Evolutionary conservation across 2,888 invertebrate species (phyloP), one percentile per base, ranked within the genome.

Genomic region (Cheilosia vernalis): DNA sequence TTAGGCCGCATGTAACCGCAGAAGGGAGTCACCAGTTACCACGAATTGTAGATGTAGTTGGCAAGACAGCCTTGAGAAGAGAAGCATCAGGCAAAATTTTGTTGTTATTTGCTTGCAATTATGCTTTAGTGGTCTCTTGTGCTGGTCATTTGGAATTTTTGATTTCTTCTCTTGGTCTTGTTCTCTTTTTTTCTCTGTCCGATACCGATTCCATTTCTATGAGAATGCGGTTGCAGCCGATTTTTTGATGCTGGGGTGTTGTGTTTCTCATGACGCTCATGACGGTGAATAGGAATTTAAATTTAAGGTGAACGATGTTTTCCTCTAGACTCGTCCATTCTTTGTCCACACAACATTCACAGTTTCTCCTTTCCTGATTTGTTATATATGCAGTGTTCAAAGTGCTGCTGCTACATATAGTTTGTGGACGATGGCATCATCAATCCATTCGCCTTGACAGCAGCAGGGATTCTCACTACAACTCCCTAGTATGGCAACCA

Each of bases 41-140:
- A 55, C 64, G 47, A 61, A 53, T 64, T 21, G 19, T 67, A 37
- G 85, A 61, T 76, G 70, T 67, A 37, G 85, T 66, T 76, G 70
- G 37, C 74, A 80, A 69, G 85, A 81, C 85, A 85, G 85, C 85
- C 85, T 85, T 85, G 81, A 85, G 81, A 85, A 77, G 72, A 81
- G 73, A 58, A 73, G 69, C 53, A 55, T 27, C 58, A 42, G 63
- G 56, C 49, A 40, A 55, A n/a, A 56, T 47, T 40, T 73, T 76
- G 19, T 42, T 56, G 55, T 55, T 69, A 70, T 56, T 70, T 84
- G 79, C 84, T 70, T 84, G 79, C 84, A 79, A 84, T 79, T 74
- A 79, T 67, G 33, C 44, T 73, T 53, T 63, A 56, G 64, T 72
- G 33, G 44, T 66, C 51, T 61, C 47, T 73, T 67, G 73, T 60